These are phyloP conservation scores for Coenonympha glycerion DNA, from an alignment of 2,888 invertebrate genomes.

Conservation along the genomic window DNA sequence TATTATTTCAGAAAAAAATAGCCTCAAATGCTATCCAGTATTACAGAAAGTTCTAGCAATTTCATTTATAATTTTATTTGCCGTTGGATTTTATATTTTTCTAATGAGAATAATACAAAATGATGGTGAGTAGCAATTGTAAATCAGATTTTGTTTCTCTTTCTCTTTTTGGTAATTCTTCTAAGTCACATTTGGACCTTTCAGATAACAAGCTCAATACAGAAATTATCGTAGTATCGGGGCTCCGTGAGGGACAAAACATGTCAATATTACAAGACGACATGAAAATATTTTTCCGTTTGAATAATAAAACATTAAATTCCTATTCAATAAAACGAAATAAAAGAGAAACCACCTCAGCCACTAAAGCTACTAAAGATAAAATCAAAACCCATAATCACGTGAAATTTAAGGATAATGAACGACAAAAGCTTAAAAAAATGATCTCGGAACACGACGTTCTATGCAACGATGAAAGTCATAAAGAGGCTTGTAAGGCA, in stretches of 20 bases:
- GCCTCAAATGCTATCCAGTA: conserved; percentile 17
- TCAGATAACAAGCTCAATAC: conserved; percentile 42
- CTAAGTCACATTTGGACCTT: no score
- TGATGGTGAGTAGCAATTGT: conserved; percentile 14
- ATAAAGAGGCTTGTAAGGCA: conserved; percentile 50
- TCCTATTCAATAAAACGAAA: conserved; percentile 37
- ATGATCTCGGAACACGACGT: conserved; percentile 51
- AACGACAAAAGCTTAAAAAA: conserved; percentile 47
- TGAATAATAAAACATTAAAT: conserved; percentile 42
- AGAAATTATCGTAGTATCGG: conserved; percentile 51
- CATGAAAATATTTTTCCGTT: conserved; percentile 41
- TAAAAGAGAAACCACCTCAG: conserved; percentile 30
- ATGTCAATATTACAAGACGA: conserved; percentile 40
- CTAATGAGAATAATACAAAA: conserved; percentile 18
- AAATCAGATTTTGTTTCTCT: background rate
- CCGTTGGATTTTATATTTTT: conserved; percentile 19
- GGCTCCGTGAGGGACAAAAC: conserved; percentile 41
- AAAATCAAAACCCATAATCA: conserved; percentile 5
- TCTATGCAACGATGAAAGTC: conserved; percentile 45
- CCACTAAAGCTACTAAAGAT: conserved; percentile 1
- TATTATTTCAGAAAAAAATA: conserved; percentile 15
- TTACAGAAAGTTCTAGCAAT: conserved; percentile 16
- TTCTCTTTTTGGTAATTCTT: no score
- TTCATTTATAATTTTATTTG: conserved; percentile 13
- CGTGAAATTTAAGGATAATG: conserved; percentile 40